These are phyloP conservation scores for Andricus grossulariae DNA, from an alignment of 1,140 invertebrate genomes.

Conservation along the genomic window DNA sequence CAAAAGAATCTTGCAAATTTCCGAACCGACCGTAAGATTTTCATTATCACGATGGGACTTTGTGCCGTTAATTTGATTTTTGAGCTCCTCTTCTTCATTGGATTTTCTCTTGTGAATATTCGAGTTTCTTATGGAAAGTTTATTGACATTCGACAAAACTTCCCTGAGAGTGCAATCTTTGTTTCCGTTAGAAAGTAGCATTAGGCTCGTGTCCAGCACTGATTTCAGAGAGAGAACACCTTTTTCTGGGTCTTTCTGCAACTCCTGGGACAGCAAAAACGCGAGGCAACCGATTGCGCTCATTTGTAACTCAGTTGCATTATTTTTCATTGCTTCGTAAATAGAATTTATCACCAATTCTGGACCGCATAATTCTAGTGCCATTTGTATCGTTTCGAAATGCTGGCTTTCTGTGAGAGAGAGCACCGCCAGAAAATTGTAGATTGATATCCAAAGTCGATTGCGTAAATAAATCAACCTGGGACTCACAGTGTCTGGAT, in stretches of 20 bases:
- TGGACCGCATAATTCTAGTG: constrained; percentile 62
- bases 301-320: constrained; percentile 57
- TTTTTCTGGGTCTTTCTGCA: constrained; percentile 60
- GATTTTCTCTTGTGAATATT: constrained; percentile 42
- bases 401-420: constrained; percentile 64
- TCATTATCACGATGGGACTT: background rate
- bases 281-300: constrained; percentile 62
- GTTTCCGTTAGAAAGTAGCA: background rate
- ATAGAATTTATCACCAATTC: constrained; percentile 67
- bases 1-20: constrained; percentile 73
- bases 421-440: constrained; percentile 71
- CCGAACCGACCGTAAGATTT: constrained; percentile 61
- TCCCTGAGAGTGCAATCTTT: constrained; percentile 43
- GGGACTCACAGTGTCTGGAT: constrained; percentile 62
- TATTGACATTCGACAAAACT: constrained; percentile 56
- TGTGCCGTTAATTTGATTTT: background rate
- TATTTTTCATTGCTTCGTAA: constrained; percentile 65
- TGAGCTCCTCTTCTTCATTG: constrained; percentile 28
- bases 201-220: constrained; percentile 51
- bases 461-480: constrained; percentile 71
- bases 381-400: constrained; percentile 64
- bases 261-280: constrained; percentile 65
- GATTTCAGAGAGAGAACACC: constrained; percentile 45
- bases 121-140: constrained; percentile 51
- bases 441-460: constrained; percentile 72